Evolutionary conservation across 2,113 vertebrate genomes (phyloP).

Genomic region (Tautogolabrus adspersus): DNA sequence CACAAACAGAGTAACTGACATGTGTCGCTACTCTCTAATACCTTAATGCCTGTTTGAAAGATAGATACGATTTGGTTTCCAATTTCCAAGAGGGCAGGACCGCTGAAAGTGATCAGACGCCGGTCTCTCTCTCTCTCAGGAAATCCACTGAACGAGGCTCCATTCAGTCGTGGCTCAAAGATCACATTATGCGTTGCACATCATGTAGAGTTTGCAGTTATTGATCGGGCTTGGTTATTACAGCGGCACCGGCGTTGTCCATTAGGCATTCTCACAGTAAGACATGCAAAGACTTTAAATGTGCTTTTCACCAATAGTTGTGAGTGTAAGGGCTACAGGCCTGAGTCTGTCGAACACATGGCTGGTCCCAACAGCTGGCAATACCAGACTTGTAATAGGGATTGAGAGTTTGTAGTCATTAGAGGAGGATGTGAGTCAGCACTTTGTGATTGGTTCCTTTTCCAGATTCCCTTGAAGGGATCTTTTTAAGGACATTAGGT

Average conservation of each 20-base stretch:
- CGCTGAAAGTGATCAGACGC: slow-evolving; percentile 11
- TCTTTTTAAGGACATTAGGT: slow-evolving; percentile 16
- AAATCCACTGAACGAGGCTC: slow-evolving; percentile 34
- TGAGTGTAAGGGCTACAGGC: not conserved
- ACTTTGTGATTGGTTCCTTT: not conserved
- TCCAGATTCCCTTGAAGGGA: not conserved
- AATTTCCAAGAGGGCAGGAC: slow-evolving; percentile 33
- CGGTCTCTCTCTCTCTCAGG: slow-evolving; percentile 2
- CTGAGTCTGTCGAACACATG: no score
- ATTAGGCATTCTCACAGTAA: slow-evolving; percentile 29
- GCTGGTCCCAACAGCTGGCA: not conserved
- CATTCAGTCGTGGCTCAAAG: slow-evolving; percentile 45
- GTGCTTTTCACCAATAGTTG: not conserved
- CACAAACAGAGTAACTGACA: slow-evolving; percentile 7
- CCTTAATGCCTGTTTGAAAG: slow-evolving; percentile 27
- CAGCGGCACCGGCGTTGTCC: slow-evolving; percentile 26
- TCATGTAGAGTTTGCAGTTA: slow-evolving; percentile 44
- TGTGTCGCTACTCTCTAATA: slow-evolving; percentile 19
- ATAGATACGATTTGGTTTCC: slow-evolving; percentile 27
- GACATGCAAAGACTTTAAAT: slow-evolving; percentile 19
- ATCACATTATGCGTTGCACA: slow-evolving; percentile 39
- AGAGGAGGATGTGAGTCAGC: slow-evolving; percentile 39
- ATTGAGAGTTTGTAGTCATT: slow-evolving; percentile 22
- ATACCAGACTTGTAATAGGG: slow-evolving; percentile 4
- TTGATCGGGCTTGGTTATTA: slow-evolving; percentile 39